phyloP scores from a whole-genome alignment of 1,140 invertebrate genomes.

The Papilio aristodemus region DNA sequence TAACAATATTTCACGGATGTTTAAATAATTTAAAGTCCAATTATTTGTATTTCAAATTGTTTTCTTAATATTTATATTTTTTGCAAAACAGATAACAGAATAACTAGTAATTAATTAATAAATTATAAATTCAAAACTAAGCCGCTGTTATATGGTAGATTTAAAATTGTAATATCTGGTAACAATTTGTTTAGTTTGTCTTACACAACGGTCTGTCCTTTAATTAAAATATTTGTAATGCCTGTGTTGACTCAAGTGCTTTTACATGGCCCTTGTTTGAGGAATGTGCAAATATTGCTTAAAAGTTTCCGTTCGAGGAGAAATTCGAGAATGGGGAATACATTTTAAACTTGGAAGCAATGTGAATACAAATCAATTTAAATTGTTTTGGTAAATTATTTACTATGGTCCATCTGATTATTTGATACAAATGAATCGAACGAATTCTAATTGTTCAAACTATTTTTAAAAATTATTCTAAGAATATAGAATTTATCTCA shows the following conservation, averaged over 20 bases:
- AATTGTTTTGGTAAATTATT: not conserved
- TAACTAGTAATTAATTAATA: no score
- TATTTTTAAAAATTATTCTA: no score
- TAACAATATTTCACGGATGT: no score
- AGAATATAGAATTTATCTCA: no score
- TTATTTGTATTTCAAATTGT: no score
- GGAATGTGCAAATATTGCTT: conserved; percentile 34
- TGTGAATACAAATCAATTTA: not conserved
- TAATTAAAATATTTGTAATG: conserved; percentile 36
- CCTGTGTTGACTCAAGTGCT: conserved; percentile 33
- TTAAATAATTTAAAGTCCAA: no score
- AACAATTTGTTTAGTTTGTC: conserved; percentile 29
- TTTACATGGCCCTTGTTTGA: conserved; percentile 32
- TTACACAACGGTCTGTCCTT: conserved; percentile 28
- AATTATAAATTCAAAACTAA: no score
- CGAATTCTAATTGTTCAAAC: not conserved
- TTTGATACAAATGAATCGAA: not conserved
- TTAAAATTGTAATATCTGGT: conserved; percentile 14
- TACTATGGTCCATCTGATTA: no score
- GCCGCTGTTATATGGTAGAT: not conserved
- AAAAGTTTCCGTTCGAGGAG: conserved; percentile 18
- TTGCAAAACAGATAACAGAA: no score
- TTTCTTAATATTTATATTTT: no score
- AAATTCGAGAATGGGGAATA: conserved; percentile 7
- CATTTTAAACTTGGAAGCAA: not conserved